Evolutionary conservation across 2,888 invertebrate species (phyloP), one percentile per base, ranked within the genome.

Genomic region (Metallyticus violacea): DNA sequence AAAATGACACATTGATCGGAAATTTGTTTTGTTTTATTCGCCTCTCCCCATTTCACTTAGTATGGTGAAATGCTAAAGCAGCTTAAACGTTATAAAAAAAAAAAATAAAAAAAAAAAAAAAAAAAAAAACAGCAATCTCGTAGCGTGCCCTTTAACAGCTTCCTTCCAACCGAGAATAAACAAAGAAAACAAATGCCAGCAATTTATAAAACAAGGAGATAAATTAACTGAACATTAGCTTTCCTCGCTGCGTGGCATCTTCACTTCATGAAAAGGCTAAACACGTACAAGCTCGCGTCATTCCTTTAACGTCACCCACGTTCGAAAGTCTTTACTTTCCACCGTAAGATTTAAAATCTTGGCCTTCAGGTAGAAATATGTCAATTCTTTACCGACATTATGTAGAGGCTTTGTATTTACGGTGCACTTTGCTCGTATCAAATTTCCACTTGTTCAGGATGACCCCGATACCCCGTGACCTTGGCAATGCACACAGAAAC

Each of bases 381-480:
- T 62, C 40, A 9, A 62, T 62, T 62, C 1, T 62, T 62, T 62
- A 22, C 9, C 40, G 40, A 15, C 40, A n/a, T 62, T 15, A 15
- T 62, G 22, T 62, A 15, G n/a, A n/a, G 6, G 40, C 9, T 15
- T 62, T 22, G 4, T 4, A 15, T 22, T 62, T 62, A 15, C 40
- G 40, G 40, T 15, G 40, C 7, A 9, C 9, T 15, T 22, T 62
- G 40, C 2, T 62, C 40, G 40, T 62, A 62, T 62, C 40, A 62
- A 15, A 62, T 62, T 62, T 62, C 40, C 40, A 62, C 40, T 15
- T 62, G 40, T 15, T 62, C 15, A 62, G 40, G 3, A 62, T 22
- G 81, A 30, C 81, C 81, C 29, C 81, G 40, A 81, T 80, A 80
- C 81, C 81, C 26, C 81, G 29, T 81, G 40, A 81, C 81, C 81